phyloP scores from a whole-genome alignment of 2,797 vertebrate species.

The Tiaroga cobitis region DNA sequence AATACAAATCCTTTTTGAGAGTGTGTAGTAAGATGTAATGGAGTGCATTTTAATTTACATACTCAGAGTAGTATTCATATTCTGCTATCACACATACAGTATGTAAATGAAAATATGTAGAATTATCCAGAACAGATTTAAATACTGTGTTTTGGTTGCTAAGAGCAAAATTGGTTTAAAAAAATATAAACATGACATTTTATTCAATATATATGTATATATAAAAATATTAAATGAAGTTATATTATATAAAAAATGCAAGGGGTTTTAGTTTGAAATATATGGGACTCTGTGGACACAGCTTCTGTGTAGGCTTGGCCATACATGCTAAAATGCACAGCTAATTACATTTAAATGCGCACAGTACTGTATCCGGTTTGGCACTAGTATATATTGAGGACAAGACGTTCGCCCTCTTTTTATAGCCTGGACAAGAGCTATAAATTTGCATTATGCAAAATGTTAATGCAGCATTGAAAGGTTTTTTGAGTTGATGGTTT shows the following conservation, averaged over 20 bases:
- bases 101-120: background rate
- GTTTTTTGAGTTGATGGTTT: constrained; percentile 58
- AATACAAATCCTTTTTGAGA: constrained; percentile 10
- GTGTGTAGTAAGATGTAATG: constrained; percentile 21
- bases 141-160: background rate
- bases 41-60: constrained; percentile 7
- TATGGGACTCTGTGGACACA: background rate
- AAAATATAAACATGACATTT: background rate
- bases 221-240: background rate
- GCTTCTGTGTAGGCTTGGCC: background rate
- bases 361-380: constrained; percentile 52
- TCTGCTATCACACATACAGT: constrained; percentile 12
- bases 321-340: constrained; percentile 40
- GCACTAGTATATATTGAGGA: constrained; percentile 50
- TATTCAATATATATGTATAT: too few species aligned
- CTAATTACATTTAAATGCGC: constrained; percentile 60
- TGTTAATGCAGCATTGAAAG: constrained; percentile 55
- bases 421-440: constrained; percentile 42
- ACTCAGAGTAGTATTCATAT: background rate
- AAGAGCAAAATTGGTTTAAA: background rate
- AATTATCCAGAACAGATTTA: background rate
- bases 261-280: background rate
- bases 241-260: background rate
- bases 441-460: constrained; percentile 50
- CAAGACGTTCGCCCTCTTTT: constrained; percentile 33